A percentile compares a stretch with the other conserved stretches of the same genome.
Evolutionary conservation across 2,888 invertebrate genomes (phyloP).

Genomic region (Zeuzera pyrina): DNA sequence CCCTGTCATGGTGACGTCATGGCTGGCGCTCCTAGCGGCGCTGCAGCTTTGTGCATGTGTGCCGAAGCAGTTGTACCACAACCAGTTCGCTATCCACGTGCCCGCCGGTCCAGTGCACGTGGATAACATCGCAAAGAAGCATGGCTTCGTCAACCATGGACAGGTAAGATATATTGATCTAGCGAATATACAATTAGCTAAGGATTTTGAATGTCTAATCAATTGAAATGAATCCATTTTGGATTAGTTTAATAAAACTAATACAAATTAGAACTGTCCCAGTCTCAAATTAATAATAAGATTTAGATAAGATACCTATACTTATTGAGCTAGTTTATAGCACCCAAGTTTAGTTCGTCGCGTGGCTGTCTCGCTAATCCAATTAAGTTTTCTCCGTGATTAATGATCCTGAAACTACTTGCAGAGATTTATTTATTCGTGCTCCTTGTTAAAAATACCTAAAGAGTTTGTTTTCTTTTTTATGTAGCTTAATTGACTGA

Average conservation of each 20-base stretch:
- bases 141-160: constrained; percentile 90
- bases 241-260: too few relatives aligned
- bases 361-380: constrained; percentile 47
- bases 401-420: too few relatives aligned
- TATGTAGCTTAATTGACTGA: too few relatives aligned
- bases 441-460: too few relatives aligned
- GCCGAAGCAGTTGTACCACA: constrained; percentile 76
- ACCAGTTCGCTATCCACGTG: constrained; percentile 90
- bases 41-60: constrained; percentile 39
- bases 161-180: constrained; percentile 77
- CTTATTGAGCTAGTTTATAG: too few relatives aligned
- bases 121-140: constrained; percentile 82
- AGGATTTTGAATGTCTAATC: too few relatives aligned
- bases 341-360: constrained; percentile 22
- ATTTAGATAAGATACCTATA: too few relatives aligned
- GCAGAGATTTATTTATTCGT: too few relatives aligned
- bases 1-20: constrained; percentile 34
- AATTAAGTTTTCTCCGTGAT: constrained; percentile 60
- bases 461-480: too few relatives aligned
- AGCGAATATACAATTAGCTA: not conserved
- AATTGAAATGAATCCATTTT: too few relatives aligned
- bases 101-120: constrained; percentile 82
- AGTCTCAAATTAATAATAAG: too few relatives aligned
- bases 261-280: too few relatives aligned
- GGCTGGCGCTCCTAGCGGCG: constrained; percentile 35